phyloP scores from a whole-genome alignment of 2,113 vertebrate genomes.

The Xenopus borealis region DNA sequence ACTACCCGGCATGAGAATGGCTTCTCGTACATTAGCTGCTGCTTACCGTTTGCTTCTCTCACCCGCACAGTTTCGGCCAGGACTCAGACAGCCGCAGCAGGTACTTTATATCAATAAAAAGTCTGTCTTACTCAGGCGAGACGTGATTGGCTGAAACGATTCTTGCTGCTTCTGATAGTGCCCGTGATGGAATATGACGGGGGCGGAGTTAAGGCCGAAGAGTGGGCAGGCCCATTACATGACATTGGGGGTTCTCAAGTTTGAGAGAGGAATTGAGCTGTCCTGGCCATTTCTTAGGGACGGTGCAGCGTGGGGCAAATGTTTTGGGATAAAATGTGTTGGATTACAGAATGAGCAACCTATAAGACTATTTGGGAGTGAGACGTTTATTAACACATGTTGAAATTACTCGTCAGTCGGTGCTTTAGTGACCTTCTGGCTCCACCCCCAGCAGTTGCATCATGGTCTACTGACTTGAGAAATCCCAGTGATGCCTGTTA shows the following conservation, averaged over 20 bases:
- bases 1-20: slow-evolving; percentile 13
- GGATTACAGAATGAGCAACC: too few relatives aligned
- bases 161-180: not conserved
- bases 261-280: too few relatives aligned
- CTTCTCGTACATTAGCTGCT: not conserved
- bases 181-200: too few relatives aligned
- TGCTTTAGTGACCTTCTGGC: not conserved
- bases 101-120: not conserved
- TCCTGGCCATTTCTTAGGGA: too few relatives aligned
- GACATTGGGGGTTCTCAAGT: too few relatives aligned
- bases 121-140: not conserved
- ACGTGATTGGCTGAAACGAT: not conserved
- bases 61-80: not conserved
- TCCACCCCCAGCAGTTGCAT: not conserved
- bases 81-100: slow-evolving; percentile 9
- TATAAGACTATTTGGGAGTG: too few relatives aligned
- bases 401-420: not conserved
- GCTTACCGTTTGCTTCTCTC: slow-evolving; percentile 2
- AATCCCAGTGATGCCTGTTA: too few relatives aligned
- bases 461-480: not conserved
- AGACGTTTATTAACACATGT: not conserved
- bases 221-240: too few relatives aligned
- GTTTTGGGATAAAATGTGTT: too few relatives aligned
- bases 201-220: too few relatives aligned
- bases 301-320: too few relatives aligned